Evolutionary conservation across 2,888 invertebrate species (phyloP), one percentile per base, ranked within the genome.

Genomic region (Cheilosia scutellata): DNA sequence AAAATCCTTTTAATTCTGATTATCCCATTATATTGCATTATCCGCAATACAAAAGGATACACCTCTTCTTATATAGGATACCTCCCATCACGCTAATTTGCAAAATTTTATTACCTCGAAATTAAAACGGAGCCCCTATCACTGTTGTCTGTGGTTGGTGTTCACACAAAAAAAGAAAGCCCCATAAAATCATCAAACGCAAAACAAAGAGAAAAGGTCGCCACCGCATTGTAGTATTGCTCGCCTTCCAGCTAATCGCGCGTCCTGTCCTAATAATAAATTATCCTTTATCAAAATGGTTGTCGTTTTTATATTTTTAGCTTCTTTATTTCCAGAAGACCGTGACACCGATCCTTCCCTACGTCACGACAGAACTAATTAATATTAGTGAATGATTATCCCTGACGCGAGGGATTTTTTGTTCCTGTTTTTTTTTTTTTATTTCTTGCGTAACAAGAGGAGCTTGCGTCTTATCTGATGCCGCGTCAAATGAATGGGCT

Each of bases 351-450:
- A 33, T 9, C 13, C 40, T 29, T 16, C 40, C 20, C 40, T 62
- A 27, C 57, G 31, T 51, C 57, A 60, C 70, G 66, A 86, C 49
- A 68, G 47, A 68, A 77, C 82, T 86, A 77, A 86, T 86, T 86
- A 86, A 86, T 86, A 82, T 77, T 62, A 72, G 82, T 82, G 76
- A 86, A 82, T 86, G 86, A 86, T 86, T 76, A 80, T 72, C 82
- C 62, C 53, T 77, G 82, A 71, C 49, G 76, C 66, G 71, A 57
- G 66, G 7, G 55, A 13, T 7, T 27, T 29, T 51, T n/a, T n/a
- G n/a, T n/a, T n/a, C n/a, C n/a, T 57, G 5, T 60, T 58, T 40
- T 3, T 51, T 66, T 53, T 63, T 70, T 65, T 70, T 33, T 47
- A 5, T 29, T 4, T 42, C 4, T 9, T 53, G 29, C 29, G 11